Percentiles rank a stretch among this genome's conserved stretches.
Conservation (phyloP, 2,888 invertebrate genomes). For the Drosophila ustulata region DNA sequence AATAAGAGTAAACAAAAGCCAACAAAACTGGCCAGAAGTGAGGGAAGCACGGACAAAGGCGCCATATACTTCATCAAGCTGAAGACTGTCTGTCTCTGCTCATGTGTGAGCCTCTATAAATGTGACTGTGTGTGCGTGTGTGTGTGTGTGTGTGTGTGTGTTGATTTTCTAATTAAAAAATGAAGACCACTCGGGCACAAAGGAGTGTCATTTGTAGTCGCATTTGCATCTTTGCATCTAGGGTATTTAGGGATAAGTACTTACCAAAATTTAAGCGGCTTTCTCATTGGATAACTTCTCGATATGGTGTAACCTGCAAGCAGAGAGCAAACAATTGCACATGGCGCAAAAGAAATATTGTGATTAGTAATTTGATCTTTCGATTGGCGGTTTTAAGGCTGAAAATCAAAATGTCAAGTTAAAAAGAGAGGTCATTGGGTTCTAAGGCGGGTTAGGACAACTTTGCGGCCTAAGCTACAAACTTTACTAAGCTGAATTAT, state of each 20-base stretch:
- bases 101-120: not conserved
- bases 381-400: conserved; percentile 51
- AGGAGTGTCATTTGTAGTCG: conserved; percentile 46
- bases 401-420: conserved; percentile 32
- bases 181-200: conserved; percentile 64
- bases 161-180: conserved; percentile 78
- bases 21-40: conserved; percentile 46
- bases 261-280: conserved; percentile 84
- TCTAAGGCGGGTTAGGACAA: conserved; percentile 1
- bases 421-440: not conserved
- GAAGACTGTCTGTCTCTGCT: conserved; percentile 15
- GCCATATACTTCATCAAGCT: conserved; percentile 29
- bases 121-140: conserved; percentile 26
- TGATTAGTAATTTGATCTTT: conserved; percentile 76
- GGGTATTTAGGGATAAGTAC: conserved; percentile 45
- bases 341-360: conserved; percentile 70
- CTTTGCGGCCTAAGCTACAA: conserved; percentile 12
- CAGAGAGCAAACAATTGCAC: conserved; percentile 75
- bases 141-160: conserved; percentile 47
- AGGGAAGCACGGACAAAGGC: conserved; percentile 55
- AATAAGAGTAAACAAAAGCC: conserved; percentile 64
- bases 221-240: conserved; percentile 22
- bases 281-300: conserved; percentile 85
- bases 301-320: conserved; percentile 84
- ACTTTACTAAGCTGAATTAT: not conserved